Percentiles rank a stretch among this genome's conserved stretches.
Conservation (phyloP, 2,797 vertebrate species). For the Fratercula arctica region DNA sequence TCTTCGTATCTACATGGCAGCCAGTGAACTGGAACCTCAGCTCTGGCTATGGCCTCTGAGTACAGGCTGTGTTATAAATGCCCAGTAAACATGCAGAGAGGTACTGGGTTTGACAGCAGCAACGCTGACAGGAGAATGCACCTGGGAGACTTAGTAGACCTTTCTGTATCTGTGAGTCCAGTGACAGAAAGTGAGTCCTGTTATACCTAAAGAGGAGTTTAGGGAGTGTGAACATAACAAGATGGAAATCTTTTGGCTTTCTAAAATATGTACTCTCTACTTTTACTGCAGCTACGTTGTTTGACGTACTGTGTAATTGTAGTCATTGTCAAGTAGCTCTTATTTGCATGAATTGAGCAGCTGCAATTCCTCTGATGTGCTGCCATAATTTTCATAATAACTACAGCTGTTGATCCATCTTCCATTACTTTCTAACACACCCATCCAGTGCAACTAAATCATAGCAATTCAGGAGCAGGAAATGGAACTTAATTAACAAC, state of each 20-base stretch:
- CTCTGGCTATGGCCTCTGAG: not conserved
- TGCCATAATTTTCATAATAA: constrained; percentile 45
- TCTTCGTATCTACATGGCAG: not conserved
- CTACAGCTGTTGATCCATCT: constrained; percentile 49
- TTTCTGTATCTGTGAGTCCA: not conserved
- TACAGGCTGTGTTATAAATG: not conserved
- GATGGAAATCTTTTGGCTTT: constrained; percentile 15
- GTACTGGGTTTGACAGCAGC: not conserved
- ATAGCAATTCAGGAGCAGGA: constrained; percentile 8
- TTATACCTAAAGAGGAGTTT: constrained; percentile 13
- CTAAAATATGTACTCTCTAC: not conserved
- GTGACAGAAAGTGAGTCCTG: not conserved
- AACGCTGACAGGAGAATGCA: not conserved
- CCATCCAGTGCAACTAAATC: constrained; percentile 6
- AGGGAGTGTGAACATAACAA: not conserved
- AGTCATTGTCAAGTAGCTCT: constrained; percentile 39
- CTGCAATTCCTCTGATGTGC: constrained; percentile 46
- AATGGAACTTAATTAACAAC: constrained; percentile 48
- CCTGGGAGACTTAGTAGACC: not conserved
- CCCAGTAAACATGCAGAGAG: not conserved
- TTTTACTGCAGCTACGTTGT: constrained; percentile 7
- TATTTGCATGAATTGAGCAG: constrained; percentile 46
- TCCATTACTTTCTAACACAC: constrained; percentile 14
- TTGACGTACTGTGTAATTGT: constrained; percentile 53
- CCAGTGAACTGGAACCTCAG: not conserved